These are phyloP conservation scores for Gnathonemus echidnorhynchus DNA, from an alignment of 2,113 vertebrate species.

Conservation along the genomic window DNA sequence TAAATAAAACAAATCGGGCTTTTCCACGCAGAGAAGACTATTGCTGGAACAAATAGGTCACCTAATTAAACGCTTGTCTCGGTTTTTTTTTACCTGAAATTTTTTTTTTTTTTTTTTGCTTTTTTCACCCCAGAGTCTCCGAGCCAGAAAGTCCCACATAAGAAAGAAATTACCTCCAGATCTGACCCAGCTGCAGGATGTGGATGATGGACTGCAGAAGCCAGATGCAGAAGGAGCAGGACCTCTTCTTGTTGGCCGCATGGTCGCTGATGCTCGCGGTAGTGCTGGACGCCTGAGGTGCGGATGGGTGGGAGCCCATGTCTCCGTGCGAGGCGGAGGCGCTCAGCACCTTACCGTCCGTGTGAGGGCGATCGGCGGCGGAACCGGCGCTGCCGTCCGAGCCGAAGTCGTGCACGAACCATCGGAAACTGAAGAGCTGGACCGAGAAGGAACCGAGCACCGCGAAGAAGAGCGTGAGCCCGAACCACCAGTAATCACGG, in stretches of 20 bases:
- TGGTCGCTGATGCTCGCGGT: conserved; percentile 52
- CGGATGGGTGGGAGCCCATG: conserved; percentile 70
- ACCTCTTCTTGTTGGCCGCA: conserved; percentile 52
- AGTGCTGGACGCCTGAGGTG: conserved; percentile 74
- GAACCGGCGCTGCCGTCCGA: conserved; percentile 63
- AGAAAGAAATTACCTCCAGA: conserved; percentile 78
- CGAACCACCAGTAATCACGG: conserved; percentile 92
- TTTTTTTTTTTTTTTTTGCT: neutral
- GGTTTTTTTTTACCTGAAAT: neutral
- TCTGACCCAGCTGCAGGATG: conserved; percentile 91
- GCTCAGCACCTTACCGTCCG: conserved; percentile 74
- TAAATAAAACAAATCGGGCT: neutral
- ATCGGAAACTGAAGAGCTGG: conserved; percentile 93
- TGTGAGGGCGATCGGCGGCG: conserved; percentile 48
- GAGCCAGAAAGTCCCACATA: neutral
- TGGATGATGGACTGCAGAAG: conserved; percentile 84
- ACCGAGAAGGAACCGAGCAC: conserved; percentile 90
- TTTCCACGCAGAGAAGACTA: neutral
- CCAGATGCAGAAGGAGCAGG: conserved; percentile 84
- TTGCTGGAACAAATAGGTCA: neutral
- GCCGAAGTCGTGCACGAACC: conserved; percentile 93
- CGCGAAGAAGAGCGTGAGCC: conserved; percentile 91
- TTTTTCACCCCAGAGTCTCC: neutral
- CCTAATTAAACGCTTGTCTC: neutral
- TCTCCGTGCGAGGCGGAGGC: conserved; percentile 72